Base-by-base conservation (phyloP, 2,113 vertebrate genomes). In the Tenebrosternarchus preto region DNA sequence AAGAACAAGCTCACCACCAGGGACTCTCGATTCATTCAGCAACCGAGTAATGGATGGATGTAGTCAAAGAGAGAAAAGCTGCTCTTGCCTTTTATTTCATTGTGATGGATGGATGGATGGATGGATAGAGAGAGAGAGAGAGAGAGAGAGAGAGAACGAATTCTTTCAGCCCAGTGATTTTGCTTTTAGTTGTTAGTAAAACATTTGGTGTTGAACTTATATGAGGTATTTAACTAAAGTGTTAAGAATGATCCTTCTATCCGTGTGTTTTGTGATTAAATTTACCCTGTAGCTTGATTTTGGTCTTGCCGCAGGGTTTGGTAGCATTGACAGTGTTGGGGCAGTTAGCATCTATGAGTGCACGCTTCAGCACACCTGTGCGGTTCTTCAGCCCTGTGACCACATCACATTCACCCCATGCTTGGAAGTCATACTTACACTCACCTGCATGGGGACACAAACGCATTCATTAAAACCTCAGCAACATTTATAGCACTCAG, bases 391-490 rank as follows among this genome's bases (percentile, higher is more conserved):
- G 80, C 46, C 96, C 96, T 0, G 96, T 96, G 8, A 92, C 93
- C 87, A 93, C 88, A 76, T 99, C 96, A n/a, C 97, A 99, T 87
- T 98, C 96, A 64, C 97, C 96, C 97, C 97, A 99, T 0, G 93
- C 94, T 88, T 97, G 93, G 91, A 99, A 99, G 66, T 98, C 95
- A 82, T 98, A 98, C 87, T 98, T 98, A 90, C 97, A 98, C 77
- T 98, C 97, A 0, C 97, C 97, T 99, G 81, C 11, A 82, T 78
- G 0, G 1, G 43, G 84, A 81, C 63, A 76, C 25, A 60, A 73
- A 0, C 17, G 24, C 39, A 64, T 3, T 24, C 0, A 68, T 68
- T 22, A 36, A 68, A 22, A 39, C 19, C 33, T n/a, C 64, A 39
- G 31, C 4, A 15, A 7, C 39, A 17, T 17, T 33, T 16, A n/a